Evolutionary conservation across 2,113 vertebrate species (phyloP).

Genomic region (Larimichthys polyactis): DNA sequence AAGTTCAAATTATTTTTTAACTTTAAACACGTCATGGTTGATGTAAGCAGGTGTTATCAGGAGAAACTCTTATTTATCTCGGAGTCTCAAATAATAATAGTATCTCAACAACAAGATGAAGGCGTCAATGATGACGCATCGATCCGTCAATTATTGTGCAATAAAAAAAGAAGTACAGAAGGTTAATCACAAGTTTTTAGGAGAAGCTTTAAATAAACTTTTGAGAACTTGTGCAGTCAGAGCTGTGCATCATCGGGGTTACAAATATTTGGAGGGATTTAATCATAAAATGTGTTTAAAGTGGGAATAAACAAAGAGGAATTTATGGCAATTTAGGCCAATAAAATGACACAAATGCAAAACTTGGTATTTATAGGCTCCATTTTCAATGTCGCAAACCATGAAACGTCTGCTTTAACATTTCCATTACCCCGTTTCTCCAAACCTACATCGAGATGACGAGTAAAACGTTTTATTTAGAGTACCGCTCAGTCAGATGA

Average conservation of each 20-base stretch:
- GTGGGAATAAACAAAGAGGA: background rate
- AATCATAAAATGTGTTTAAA: background rate
- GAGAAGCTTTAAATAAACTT: background rate
- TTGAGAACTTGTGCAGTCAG: background rate
- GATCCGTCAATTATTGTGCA: background rate
- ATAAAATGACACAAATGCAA: background rate
- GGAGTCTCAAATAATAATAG: background rate
- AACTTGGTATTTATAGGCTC: background rate
- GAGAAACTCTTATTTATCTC: background rate
- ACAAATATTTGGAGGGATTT: background rate
- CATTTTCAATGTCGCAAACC: background rate
- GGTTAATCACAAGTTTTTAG: background rate
- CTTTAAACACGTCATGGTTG: background rate
- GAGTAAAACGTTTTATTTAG: background rate
- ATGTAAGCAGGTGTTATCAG: background rate
- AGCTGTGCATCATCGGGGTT: background rate
- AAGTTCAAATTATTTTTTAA: constrained; percentile 11
- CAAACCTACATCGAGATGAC: background rate
- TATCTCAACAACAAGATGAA: background rate
- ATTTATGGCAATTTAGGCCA: background rate
- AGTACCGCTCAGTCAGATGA: background rate
- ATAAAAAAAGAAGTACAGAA: background rate
- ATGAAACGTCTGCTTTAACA: background rate
- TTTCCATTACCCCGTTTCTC: background rate
- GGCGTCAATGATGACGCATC: background rate